A percentile compares a stretch with the other conserved stretches of the same genome.
phyloP scores from a whole-genome alignment of 92 coral and sea anemone genomes.

The Metridium senile region DNA sequence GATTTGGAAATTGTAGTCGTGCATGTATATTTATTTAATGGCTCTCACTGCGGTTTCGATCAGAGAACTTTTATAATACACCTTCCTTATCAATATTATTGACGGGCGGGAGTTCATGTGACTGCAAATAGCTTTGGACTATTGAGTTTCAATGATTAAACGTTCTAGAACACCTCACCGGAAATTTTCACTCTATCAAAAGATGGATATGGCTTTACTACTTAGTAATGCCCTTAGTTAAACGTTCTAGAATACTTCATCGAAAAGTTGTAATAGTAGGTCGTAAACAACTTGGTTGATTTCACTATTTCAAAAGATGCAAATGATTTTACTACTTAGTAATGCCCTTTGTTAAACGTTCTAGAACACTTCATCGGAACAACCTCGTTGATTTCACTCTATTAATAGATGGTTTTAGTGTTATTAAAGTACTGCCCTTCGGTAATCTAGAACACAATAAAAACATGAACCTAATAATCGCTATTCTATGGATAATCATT shows the following conservation, averaged over 20 bases:
- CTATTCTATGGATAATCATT: no score
- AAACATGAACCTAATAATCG: no score
- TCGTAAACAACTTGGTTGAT: neutral
- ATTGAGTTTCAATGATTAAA: neutral
- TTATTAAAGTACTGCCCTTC: no score
- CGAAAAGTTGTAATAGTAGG: no score
- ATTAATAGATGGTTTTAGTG: no score
- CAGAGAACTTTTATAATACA: neutral
- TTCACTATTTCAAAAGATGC: no score
- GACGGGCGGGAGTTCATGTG: neutral
- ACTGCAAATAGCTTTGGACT: neutral
- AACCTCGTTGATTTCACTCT: neutral
- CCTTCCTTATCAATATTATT: neutral
- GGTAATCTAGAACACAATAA: no score
- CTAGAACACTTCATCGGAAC: neutral
- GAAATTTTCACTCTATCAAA: neutral
- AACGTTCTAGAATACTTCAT: no score
- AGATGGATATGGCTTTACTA: no score
- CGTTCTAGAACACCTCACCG: neutral
- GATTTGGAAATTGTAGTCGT: neutral
- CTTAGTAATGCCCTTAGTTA: no score
- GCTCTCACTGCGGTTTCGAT: neutral
- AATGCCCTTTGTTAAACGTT: no score
- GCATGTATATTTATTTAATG: neutral
- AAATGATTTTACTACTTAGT: no score